Percentiles rank a stretch among this genome's conserved stretches.
phyloP scores from a whole-genome alignment of 2,797 vertebrate species.

The Clamator glandarius region DNA sequence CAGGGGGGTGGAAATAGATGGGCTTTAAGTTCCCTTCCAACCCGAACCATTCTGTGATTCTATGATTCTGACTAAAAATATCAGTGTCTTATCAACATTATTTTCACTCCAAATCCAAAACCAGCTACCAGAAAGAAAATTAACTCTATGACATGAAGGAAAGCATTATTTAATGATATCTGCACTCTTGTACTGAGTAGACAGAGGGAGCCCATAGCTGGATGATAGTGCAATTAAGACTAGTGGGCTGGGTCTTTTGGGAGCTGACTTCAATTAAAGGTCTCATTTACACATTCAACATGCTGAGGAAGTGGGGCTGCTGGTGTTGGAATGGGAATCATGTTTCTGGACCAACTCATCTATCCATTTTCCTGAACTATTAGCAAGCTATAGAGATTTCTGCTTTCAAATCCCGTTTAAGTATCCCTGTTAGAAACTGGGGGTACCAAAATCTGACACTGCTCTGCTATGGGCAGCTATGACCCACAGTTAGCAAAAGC shows the following conservation, averaged over 20 bases:
- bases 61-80: no score
- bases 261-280: neutral
- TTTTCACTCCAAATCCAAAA: no score
- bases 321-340: neutral
- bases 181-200: fast-evolving
- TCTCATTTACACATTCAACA: neutral
- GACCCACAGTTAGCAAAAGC: neutral
- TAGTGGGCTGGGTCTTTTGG: neutral
- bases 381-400: neutral
- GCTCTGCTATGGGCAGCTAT: neutral
- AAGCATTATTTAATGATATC: neutral
- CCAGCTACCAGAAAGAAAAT: no score
- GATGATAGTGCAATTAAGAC: fast-evolving
- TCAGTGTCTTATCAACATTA: no score
- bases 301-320: neutral
- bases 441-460: neutral
- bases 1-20: no score
- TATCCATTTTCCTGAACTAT: neutral
- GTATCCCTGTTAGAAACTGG: neutral
- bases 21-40: no score
- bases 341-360: neutral
- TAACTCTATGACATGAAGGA: neutral
- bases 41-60: no score
- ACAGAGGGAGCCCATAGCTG: neutral
- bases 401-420: neutral